Conservation (phyloP, 2,113 vertebrate species). For the Stegostoma tigrinum region DNA sequence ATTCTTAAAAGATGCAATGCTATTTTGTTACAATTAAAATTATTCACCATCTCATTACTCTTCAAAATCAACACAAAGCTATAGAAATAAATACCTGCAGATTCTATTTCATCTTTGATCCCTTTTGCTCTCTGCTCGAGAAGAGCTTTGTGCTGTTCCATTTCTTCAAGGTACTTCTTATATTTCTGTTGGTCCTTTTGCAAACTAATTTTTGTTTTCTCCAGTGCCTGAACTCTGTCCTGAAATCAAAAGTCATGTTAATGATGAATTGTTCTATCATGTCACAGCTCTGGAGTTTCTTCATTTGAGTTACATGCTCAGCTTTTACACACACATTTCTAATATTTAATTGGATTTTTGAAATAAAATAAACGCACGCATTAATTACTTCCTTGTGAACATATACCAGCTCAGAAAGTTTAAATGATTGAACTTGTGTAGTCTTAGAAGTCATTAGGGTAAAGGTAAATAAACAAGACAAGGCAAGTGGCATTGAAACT, state of each 20-base stretch:
- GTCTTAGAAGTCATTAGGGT: background rate
- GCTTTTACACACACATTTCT: background rate
- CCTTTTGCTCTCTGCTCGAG: slow-evolving; percentile 65
- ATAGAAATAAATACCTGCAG: slow-evolving; percentile 53
- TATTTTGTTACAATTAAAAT: background rate
- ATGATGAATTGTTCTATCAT: background rate
- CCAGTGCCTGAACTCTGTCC: slow-evolving; percentile 77
- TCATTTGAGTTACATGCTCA: background rate
- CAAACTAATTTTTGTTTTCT: slow-evolving; percentile 63
- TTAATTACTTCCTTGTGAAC: background rate
- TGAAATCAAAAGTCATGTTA: slow-evolving; percentile 46
- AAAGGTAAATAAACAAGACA: background rate
- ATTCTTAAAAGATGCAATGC: background rate
- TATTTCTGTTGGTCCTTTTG: slow-evolving; percentile 83
- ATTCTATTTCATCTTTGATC: slow-evolving; percentile 66
- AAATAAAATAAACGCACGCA: background rate
- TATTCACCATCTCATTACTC: background rate
- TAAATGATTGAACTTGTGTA: background rate
- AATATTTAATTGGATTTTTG: background rate
- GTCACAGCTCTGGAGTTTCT: background rate
- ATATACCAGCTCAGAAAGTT: background rate
- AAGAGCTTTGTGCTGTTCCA: slow-evolving; percentile 66
- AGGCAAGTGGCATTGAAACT: background rate
- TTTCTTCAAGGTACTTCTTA: slow-evolving; percentile 65
- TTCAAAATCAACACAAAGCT: background rate